Evolutionary conservation across 2,113 vertebrate species (phyloP).

Genomic region (Nycticebus coucang): DNA sequence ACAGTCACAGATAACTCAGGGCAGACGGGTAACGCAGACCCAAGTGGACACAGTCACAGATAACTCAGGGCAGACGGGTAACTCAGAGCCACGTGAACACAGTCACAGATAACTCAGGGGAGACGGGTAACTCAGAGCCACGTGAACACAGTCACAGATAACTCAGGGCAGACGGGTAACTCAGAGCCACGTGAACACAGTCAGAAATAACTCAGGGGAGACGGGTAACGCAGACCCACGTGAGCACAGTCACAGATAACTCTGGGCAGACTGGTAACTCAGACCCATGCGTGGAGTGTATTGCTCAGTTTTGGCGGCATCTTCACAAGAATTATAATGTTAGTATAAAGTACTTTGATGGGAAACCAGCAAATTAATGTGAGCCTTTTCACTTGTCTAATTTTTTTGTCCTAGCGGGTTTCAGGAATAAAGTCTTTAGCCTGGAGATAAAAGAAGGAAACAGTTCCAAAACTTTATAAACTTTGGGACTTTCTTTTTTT

Average conservation of each 20-base stretch:
- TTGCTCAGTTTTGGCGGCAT: not conserved
- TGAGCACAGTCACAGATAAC: not conserved
- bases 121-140: not conserved
- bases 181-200: not conserved
- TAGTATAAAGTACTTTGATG: not conserved
- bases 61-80: not conserved
- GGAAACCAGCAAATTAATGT: not conserved
- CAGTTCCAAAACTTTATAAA: not conserved
- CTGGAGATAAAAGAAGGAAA: not conserved
- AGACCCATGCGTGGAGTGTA: not conserved
- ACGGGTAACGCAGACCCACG: not conserved
- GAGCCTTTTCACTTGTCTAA: not conserved
- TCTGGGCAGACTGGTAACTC: not conserved
- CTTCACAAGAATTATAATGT: not conserved
- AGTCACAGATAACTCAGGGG: not conserved
- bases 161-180: not conserved
- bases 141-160: not conserved
- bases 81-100: not conserved
- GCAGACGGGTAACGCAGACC: not conserved
- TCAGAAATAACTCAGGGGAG: not conserved
- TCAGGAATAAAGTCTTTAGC: not conserved
- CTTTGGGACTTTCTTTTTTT: not conserved
- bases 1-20: not conserved
- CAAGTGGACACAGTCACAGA: not conserved
- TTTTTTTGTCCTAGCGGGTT: not conserved